A percentile compares a stretch with the other conserved stretches of the same genome.
Conservation (phyloP, 2,888 invertebrate species). For the Malthinus flaveolus region DNA sequence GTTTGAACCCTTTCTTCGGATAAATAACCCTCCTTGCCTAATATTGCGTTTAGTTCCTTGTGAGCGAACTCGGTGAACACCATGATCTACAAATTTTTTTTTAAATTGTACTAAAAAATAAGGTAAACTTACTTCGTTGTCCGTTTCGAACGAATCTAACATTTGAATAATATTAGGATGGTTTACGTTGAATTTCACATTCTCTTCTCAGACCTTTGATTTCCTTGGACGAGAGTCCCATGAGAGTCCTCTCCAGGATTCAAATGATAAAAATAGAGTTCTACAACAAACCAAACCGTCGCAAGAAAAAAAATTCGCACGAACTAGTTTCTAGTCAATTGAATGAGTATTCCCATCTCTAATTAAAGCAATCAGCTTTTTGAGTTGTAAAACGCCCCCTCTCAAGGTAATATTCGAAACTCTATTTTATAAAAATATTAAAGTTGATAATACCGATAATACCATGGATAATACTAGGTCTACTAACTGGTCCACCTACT, state of each 20-base stretch:
- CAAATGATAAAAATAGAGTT: constrained; percentile 9
- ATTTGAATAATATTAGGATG: constrained; percentile 94
- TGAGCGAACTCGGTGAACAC: constrained; percentile 94
- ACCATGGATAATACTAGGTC: no score
- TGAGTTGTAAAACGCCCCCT: no score
- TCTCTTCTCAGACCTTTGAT: constrained; percentile 84
- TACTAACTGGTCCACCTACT: no score
- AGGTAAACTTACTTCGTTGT: constrained; percentile 66
- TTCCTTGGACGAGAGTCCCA: constrained; percentile 82
- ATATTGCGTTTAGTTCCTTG: constrained; percentile 82
- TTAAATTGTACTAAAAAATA: background rate
- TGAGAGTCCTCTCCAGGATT: constrained; percentile 70
- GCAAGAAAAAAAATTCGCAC: no score
- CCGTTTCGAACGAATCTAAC: constrained; percentile 93
- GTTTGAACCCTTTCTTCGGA: constrained; percentile 79
- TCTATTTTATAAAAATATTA: no score
- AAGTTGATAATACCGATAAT: no score
- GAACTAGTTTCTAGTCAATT: no score
- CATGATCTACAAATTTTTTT: constrained; percentile 65
- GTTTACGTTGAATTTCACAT: constrained; percentile 91
- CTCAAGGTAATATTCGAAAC: no score
- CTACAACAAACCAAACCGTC: constrained; percentile 61
- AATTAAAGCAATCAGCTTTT: no score
- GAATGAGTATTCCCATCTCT: no score
- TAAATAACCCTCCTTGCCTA: constrained; percentile 81